These are phyloP conservation scores for Achroia grisella DNA, from an alignment of 1,140 invertebrate genomes.

Conservation along the genomic window DNA sequence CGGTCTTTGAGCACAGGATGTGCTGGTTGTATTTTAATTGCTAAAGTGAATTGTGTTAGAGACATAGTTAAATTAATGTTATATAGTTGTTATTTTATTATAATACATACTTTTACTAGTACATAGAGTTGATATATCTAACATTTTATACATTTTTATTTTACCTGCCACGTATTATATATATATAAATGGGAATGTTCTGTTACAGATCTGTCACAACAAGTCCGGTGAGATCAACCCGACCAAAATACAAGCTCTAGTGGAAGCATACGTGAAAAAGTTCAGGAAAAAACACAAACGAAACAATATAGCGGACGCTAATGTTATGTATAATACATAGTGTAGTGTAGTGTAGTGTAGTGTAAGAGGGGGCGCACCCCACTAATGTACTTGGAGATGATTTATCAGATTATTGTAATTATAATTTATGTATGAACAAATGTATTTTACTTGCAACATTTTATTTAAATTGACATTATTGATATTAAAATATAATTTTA, in stretches of 20 bases:
- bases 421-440: slow-evolving; percentile 60
- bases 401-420: slow-evolving; percentile 49
- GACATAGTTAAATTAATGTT: too few species aligned
- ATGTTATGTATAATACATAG: background rate
- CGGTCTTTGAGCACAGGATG: too few species aligned
- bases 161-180: too few species aligned
- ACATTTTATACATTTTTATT: too few species aligned
- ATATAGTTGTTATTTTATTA: too few species aligned
- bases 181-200: too few species aligned
- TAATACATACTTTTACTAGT: too few species aligned
- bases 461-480: slow-evolving; percentile 63
- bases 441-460: slow-evolving; percentile 57
- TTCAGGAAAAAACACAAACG: slow-evolving; percentile 79
- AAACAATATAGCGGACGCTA: slow-evolving; percentile 1
- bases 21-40: too few species aligned
- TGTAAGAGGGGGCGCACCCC: background rate
- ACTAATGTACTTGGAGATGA: too few species aligned
- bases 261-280: slow-evolving; percentile 96
- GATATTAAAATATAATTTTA: slow-evolving; percentile 28
- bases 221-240: slow-evolving; percentile 97
- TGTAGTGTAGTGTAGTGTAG: background rate
- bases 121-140: too few species aligned
- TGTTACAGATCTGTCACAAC: slow-evolving; percentile 95
- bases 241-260: slow-evolving; percentile 92
- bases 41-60: too few species aligned